Conservation (phyloP, 2,888 invertebrate species). For the Athripsodes cinereus region DNA sequence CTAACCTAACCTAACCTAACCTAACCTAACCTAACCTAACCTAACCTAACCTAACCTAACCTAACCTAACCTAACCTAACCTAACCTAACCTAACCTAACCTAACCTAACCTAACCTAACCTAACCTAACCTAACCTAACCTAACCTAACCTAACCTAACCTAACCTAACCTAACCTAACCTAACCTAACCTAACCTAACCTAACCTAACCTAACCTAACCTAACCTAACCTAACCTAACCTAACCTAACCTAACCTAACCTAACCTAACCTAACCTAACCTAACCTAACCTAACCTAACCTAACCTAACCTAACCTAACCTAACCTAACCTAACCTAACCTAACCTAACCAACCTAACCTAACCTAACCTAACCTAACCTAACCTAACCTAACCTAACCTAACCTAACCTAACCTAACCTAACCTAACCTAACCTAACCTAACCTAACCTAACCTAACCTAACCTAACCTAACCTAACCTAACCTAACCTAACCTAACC, state of each 20-base stretch:
- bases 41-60: not conserved
- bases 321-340: conserved; percentile 6
- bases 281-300: not conserved
- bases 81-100: not conserved
- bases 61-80: not conserved
- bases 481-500: too few relatives aligned
- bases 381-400: too few relatives aligned
- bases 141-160: not conserved
- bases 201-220: not conserved
- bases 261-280: not conserved
- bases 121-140: not conserved
- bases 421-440: too few relatives aligned
- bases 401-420: too few relatives aligned
- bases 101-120: not conserved
- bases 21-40: not conserved
- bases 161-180: not conserved
- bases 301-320: not conserved
- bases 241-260: not conserved
- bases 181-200: not conserved
- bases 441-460: too few relatives aligned
- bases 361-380: too few relatives aligned
- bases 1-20: not conserved
- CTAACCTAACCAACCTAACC: too few relatives aligned
- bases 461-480: too few relatives aligned
- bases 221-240: not conserved